phyloP scores from a whole-genome alignment of 2,797 vertebrate genomes.

The Siniperca undulata region DNA sequence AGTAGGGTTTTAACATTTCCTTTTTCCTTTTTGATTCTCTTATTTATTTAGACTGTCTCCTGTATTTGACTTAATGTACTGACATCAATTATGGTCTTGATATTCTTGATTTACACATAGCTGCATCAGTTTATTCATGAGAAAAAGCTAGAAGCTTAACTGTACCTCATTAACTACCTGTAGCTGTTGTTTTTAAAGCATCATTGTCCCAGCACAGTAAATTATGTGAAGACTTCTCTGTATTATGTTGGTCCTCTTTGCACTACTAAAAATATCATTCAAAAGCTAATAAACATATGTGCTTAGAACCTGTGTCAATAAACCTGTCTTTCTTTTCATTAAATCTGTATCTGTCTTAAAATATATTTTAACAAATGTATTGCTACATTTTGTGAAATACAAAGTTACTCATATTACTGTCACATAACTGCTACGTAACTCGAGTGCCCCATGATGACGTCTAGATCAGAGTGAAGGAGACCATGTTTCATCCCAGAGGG shows the following conservation, averaged over 20 bases:
- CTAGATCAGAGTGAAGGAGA: conserved; percentile 13
- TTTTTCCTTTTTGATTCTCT: not conserved
- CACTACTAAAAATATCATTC: conserved; percentile 36
- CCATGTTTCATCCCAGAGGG: conserved; percentile 58
- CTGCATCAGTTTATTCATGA: conserved; percentile 11
- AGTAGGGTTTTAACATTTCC: not conserved
- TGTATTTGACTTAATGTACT: conserved; percentile 16
- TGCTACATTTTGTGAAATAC: not conserved
- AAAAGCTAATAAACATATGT: conserved; percentile 55
- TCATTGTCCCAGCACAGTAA: not conserved
- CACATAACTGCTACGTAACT: conserved; percentile 24
- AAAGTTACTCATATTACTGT: not conserved
- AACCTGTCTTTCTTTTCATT: not conserved
- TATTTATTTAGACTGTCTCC: conserved; percentile 27
- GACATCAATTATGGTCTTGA: not conserved
- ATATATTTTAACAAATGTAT: not conserved
- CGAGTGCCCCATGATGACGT: conserved; percentile 36
- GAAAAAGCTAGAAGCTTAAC: not conserved
- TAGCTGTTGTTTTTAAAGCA: not conserved
- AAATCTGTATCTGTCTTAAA: not conserved
- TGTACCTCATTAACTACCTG: conserved; percentile 19
- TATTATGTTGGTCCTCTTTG: conserved; percentile 31
- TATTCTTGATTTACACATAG: conserved; percentile 17
- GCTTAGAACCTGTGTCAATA: not conserved
- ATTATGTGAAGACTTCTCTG: not conserved